Evolutionary conservation across 2,888 invertebrate genomes (phyloP).

Genomic region (Idaea aversata): DNA sequence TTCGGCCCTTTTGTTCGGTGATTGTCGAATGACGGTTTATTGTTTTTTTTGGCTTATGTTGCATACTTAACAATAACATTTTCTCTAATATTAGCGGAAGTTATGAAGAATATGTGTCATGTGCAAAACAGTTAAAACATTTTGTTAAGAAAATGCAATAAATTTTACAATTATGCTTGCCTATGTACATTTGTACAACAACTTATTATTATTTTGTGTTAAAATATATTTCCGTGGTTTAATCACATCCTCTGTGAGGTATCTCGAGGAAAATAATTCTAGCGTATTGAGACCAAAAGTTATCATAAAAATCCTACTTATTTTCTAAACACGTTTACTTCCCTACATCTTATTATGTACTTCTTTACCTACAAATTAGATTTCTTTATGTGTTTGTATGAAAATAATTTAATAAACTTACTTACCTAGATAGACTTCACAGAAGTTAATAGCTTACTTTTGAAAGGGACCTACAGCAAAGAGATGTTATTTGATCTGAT

Average conservation of each 20-base stretch:
- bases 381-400: background rate
- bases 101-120: background rate
- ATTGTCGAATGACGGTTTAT: conserved; percentile 63
- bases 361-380: background rate
- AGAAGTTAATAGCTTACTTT: background rate
- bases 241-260: background rate
- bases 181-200: too few species aligned
- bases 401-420: too few species aligned
- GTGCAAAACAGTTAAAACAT: background rate
- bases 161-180: background rate
- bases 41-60: conserved; percentile 46
- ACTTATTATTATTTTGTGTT: background rate
- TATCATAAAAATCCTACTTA: background rate
- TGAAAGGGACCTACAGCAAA: background rate
- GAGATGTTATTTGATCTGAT: background rate
- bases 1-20: conserved; percentile 68
- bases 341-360: too few species aligned
- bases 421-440: background rate
- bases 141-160: background rate
- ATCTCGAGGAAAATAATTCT: background rate
- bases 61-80: conserved; percentile 50
- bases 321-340: too few species aligned
- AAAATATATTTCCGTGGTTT: background rate
- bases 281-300: background rate
- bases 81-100: background rate